Evolutionary conservation across 2,113 vertebrate species (phyloP), one percentile per base, ranked within the genome.

Genomic region (Microcebus tavaratra): DNA sequence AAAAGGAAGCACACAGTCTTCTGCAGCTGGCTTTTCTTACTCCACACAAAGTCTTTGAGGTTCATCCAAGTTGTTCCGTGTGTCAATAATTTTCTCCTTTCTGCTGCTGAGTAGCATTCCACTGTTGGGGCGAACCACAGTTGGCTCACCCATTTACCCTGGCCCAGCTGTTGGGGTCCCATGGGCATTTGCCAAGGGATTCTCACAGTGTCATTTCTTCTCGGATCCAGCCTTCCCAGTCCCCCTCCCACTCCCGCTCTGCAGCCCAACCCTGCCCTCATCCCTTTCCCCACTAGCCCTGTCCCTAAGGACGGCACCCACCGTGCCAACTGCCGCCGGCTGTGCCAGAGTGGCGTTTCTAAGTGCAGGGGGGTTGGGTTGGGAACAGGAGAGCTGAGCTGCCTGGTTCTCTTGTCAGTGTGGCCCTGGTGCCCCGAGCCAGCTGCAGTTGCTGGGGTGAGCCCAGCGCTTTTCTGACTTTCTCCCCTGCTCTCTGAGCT

Each of bases 301-400:
- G 31, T 53, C 59, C 82, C n/a, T 29, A 65, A 48, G 82, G 29
- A n/a, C 23, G 18, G 34, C 15, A 5, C 48, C 12, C 36, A 36
- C 45, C 14, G 42, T 39, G 42, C 17, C 20, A 42, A 45, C 21
- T 3, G 1, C 6, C 29, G 2, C 50, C 76, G 21, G 6, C 81
- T 6, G 2, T 55, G 29, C 17, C 23, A 23, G 50, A 29, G 36
- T 8, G 0, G 8, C 10, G 31, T 36, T 70, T 80, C 75, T 88
- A 70, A 68, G n/a, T 9, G 25, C 2, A 13, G 68, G 36, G 34
- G 50, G 78, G 2, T 2, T 23, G 9, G 6, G 25, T 6, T 4
- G 10, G 27, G 7, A 27, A 13, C 5, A 6, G 9, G 29, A 14
- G 39, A 1, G 31, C 1, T 29, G 45, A 27, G 5, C 34, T 8